phyloP scores from a whole-genome alignment of 2,113 vertebrate species.

The Psettodes erumei region DNA sequence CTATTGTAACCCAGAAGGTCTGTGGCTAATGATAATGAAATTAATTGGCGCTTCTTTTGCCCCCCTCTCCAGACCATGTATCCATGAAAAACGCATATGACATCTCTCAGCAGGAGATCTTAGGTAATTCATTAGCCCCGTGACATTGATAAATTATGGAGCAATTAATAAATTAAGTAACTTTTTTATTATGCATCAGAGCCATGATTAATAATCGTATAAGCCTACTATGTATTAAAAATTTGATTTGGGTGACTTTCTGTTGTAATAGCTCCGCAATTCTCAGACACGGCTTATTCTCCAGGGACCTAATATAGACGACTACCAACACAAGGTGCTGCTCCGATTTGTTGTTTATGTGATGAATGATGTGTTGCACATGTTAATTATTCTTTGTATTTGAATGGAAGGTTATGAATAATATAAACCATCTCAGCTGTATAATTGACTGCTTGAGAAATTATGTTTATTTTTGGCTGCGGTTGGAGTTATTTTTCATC shows the following conservation, averaged over 20 bases:
- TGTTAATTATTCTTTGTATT: slow-evolving; percentile 64
- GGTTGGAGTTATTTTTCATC: slow-evolving; percentile 47
- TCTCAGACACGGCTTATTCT: slow-evolving; percentile 48
- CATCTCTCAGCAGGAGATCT: slow-evolving; percentile 67
- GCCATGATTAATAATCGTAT: slow-evolving; percentile 69
- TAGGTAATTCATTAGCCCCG: slow-evolving; percentile 75
- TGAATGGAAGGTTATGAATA: slow-evolving; percentile 57
- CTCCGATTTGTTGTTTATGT: slow-evolving; percentile 52
- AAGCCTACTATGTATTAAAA: slow-evolving; percentile 54
- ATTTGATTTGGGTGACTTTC: slow-evolving; percentile 67
- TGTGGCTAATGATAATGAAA: slow-evolving; percentile 75
- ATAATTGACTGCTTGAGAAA: slow-evolving; percentile 71
- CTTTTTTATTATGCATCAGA: slow-evolving; percentile 66
- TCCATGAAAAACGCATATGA: slow-evolving; percentile 63
- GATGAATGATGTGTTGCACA: slow-evolving; percentile 64
- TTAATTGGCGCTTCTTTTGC: slow-evolving; percentile 54
- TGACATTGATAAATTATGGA: slow-evolving; percentile 80
- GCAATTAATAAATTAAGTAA: slow-evolving; percentile 77
- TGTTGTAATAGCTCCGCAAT: slow-evolving; percentile 50
- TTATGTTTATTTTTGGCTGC: slow-evolving; percentile 63
- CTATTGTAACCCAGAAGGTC: slow-evolving; percentile 58
- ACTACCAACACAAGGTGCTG: slow-evolving; percentile 66
- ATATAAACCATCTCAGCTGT: slow-evolving; percentile 60
- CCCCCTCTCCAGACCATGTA: slow-evolving; percentile 43
- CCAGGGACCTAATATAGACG: slow-evolving; percentile 45